Conservation (phyloP, 2,888 invertebrate genomes). For the Mimumesa dahlbomi region DNA sequence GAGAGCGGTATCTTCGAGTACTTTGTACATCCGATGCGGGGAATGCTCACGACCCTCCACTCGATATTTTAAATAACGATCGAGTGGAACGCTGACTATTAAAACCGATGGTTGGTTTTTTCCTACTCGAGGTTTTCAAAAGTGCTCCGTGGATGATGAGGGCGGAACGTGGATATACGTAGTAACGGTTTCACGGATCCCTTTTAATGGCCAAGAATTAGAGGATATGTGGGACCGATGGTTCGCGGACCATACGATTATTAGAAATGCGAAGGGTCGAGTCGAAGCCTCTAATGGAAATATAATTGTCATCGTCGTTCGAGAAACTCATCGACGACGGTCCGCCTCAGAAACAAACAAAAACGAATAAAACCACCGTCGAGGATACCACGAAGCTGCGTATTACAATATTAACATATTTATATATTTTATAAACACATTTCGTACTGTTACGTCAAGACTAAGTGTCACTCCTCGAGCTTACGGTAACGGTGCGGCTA, state of each 20-base stretch:
- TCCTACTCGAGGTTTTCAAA: conserved; percentile 34
- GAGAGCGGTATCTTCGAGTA: no score
- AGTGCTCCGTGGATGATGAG: conserved; percentile 47
- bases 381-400: no score
- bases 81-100: conserved; percentile 6
- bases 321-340: conserved; percentile 36
- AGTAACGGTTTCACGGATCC: conserved; percentile 62
- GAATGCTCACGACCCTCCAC: background rate
- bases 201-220: conserved; percentile 71
- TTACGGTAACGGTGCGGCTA: no score
- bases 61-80: conserved; percentile 5
- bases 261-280: conserved; percentile 68
- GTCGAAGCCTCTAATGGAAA: conserved; percentile 70
- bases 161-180: conserved; percentile 50
- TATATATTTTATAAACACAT: no score
- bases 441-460: no score
- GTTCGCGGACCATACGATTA: conserved; percentile 64
- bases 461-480: no score
- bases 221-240: conserved; percentile 69
- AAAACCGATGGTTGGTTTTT: conserved; percentile 36
- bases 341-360: conserved; percentile 9
- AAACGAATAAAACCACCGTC: conserved; percentile 18
- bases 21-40: no score
- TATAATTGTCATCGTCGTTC: conserved; percentile 69
- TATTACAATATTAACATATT: no score